Conservation (phyloP, 2,888 invertebrate species). For the Zelleria hepariella region DNA sequence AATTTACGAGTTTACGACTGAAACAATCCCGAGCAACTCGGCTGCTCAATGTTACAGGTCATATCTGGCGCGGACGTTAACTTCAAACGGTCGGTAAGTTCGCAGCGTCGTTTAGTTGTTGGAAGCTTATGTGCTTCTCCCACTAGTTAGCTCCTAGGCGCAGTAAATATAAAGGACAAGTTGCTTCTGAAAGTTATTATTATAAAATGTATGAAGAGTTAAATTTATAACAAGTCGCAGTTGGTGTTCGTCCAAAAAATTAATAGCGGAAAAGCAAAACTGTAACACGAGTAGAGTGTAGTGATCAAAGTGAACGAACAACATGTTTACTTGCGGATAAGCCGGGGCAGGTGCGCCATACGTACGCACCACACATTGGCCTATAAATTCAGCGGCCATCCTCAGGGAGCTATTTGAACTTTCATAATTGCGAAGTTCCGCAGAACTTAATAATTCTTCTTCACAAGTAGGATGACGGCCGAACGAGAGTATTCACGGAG, state of each 20-base stretch:
- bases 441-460: constrained; percentile 72
- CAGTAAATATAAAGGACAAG: background rate
- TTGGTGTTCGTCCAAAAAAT: background rate
- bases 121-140: background rate
- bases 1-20: constrained; percentile 60
- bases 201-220: background rate
- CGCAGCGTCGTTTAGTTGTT: constrained; percentile 16
- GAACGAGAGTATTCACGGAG: constrained; percentile 65
- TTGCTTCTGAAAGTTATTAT: background rate
- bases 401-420: constrained; percentile 70
- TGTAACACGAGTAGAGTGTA: background rate
- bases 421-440: constrained; percentile 71
- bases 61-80: constrained; percentile 53
- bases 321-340: constrained; percentile 1
- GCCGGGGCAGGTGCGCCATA: constrained; percentile 21
- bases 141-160: background rate
- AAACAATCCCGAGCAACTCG: constrained; percentile 40
- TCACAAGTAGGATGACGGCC: constrained; percentile 67
- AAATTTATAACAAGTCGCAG: background rate
- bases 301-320: background rate
- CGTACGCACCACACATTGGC: constrained; percentile 47
- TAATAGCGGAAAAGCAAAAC: background rate
- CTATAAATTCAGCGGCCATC: constrained; percentile 70
- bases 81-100: constrained; percentile 25
- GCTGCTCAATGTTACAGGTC: constrained; percentile 31